Percentiles rank a stretch among this genome's conserved stretches.
phyloP scores from a whole-genome alignment of 2,797 vertebrate species.

The Sebastes alutus region DNA sequence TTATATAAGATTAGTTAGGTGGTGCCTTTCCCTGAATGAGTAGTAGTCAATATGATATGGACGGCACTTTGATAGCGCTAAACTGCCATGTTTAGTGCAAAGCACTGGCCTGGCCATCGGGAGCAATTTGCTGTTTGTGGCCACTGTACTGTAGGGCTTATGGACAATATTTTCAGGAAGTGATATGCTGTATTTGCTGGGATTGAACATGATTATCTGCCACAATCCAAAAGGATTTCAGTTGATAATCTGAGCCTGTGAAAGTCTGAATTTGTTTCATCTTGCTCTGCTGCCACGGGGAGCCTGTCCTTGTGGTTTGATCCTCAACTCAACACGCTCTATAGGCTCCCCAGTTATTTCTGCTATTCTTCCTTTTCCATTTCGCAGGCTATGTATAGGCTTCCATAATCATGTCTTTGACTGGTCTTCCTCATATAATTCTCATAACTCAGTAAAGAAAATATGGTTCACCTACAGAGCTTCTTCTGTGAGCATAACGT shows the following conservation, averaged over 20 bases:
- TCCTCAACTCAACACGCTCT: neutral
- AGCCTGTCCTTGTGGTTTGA: neutral
- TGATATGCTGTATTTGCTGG: neutral
- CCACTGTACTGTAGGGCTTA: neutral
- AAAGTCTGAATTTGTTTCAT: constrained; percentile 8
- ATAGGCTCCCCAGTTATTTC: neutral
- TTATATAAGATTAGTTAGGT: too few species aligned
- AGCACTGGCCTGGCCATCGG: neutral
- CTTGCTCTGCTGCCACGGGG: neutral
- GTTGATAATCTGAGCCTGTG: neutral
- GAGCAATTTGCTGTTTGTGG: too few species aligned
- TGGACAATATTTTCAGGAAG: neutral
- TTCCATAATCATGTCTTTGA: neutral
- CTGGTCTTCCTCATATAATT: neutral
- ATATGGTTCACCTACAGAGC: neutral
- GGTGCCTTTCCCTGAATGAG: too few species aligned
- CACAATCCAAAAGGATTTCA: constrained; percentile 1
- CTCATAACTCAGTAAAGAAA: neutral
- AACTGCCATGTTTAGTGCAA: neutral
- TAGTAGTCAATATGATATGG: neutral
- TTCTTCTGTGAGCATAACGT: neutral
- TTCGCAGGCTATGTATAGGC: neutral
- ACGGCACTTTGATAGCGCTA: neutral
- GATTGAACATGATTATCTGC: neutral
- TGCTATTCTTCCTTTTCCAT: neutral